Base-by-base conservation (phyloP, 2,888 invertebrate species). In the Macropis europaea region DNA sequence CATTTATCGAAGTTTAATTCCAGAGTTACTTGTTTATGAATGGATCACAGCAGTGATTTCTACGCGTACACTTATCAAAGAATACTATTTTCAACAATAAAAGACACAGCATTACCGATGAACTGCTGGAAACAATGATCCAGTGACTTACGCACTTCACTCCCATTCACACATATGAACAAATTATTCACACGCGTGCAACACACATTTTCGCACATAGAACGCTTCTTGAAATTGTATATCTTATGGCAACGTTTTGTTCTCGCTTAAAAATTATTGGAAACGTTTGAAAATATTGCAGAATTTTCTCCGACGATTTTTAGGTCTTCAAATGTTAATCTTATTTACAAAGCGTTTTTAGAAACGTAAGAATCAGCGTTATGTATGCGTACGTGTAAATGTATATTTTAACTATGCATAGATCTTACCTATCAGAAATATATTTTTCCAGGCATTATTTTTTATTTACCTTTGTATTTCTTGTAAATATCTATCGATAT, bases 1-100 rank as follows among this genome's bases (percentile, higher is more conserved):
- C 43, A 45, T 69, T 68, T 59, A 45, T 40, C 32, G 43, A 32
- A 70, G 52, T 59, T 70, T 19, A 50, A 70, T 34, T 32, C 32
- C n/a, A 17, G 2, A 26, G 26, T 3, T 47, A n/a, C 64, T 43
- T 47, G 19, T 52, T 70, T 59, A 22, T 19, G n/a, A 69, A 34
- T 15, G 32, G 28, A 13, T 26, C 17, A 2, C 22, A 32, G 32
- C 34, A 19, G 13, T 13, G 15, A 43, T 38, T 22, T 22, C 9
- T 30, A n/a, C 11, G 17, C 11, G 1, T 38, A 15, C 9, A 47
- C 17, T 45, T 38, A 47, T 17, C 3, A 15, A 11, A 67, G 26
- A 11, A 40, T 40, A 40, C 7, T 50, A 26, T 7, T 36, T 43
- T 34, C 30, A 53, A 36, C 15, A 60, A 38, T 9, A 36, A 5